Evolutionary conservation across 2,888 invertebrate genomes (phyloP).

Genomic region (Eubasilissa splendida): DNA sequence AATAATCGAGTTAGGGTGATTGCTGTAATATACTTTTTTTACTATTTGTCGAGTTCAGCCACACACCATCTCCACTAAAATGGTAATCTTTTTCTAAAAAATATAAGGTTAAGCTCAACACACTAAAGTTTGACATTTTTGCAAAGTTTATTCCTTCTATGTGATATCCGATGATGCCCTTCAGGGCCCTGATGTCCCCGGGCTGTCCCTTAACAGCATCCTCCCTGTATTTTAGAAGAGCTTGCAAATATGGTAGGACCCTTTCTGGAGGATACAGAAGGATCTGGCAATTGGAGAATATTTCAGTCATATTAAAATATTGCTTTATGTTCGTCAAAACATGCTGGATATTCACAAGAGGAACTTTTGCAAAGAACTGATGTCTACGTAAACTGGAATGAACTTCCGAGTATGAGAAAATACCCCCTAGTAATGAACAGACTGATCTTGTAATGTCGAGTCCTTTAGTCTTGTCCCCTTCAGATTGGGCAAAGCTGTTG

Average conservation of each 20-base stretch:
- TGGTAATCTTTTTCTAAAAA: slow-evolving; percentile 69
- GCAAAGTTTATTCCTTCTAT: slow-evolving; percentile 18
- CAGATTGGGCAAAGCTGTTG: slow-evolving; percentile 10
- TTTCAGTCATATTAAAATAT: slow-evolving; percentile 64
- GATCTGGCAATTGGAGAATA: slow-evolving; percentile 68
- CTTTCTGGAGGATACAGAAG: slow-evolving; percentile 70
- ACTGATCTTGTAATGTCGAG: slow-evolving; percentile 29
- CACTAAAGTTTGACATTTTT: slow-evolving; percentile 64
- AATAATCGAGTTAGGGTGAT: no score
- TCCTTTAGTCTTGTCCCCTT: slow-evolving; percentile 40
- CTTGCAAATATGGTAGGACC: slow-evolving; percentile 62
- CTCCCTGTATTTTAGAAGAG: slow-evolving; percentile 5
- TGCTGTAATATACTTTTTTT: no score
- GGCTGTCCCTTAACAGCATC: neutral
- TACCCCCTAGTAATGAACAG: slow-evolving; percentile 19
- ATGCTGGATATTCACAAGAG: slow-evolving; percentile 54
- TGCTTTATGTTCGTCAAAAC: slow-evolving; percentile 64
- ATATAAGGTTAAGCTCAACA: slow-evolving; percentile 67
- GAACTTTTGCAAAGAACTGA: slow-evolving; percentile 23
- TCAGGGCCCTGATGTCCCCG: neutral
- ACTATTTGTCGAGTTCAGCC: slow-evolving; percentile 59
- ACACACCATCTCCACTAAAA: slow-evolving; percentile 70
- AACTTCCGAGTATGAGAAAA: slow-evolving; percentile 37
- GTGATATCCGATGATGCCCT: neutral
- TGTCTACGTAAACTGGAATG: slow-evolving; percentile 24